Conservation (phyloP, 2,113 vertebrate species). For the Anhinga anhinga region DNA sequence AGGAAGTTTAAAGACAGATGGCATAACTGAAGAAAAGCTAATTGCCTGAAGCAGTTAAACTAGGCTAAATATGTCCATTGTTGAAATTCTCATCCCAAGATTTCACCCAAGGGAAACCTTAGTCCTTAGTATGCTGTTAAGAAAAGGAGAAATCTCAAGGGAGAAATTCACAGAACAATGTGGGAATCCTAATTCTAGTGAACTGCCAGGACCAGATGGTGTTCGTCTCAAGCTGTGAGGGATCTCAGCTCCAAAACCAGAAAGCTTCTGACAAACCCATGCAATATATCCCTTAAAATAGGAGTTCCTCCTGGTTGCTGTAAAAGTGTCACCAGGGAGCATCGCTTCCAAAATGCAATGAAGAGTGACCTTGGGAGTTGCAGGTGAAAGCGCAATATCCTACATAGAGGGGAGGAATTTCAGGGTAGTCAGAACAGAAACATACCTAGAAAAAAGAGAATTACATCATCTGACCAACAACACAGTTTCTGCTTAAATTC, state of each 20-base stretch:
- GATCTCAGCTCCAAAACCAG: conserved; percentile 9
- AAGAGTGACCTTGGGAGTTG: background rate
- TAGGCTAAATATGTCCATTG: background rate
- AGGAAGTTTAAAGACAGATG: background rate
- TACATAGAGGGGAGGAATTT: background rate
- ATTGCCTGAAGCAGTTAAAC: background rate
- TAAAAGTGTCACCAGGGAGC: background rate
- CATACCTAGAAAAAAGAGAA: background rate
- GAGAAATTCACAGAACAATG: background rate
- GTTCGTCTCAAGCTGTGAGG: background rate
- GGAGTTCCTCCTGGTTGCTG: background rate
- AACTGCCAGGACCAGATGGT: conserved; percentile 39
- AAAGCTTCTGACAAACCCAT: conserved; percentile 19
- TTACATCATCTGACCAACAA: background rate
- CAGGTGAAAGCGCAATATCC: background rate
- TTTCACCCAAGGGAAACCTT: background rate
- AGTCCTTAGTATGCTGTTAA: background rate
- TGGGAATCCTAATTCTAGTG: background rate
- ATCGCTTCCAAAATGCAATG: background rate
- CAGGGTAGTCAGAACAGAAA: background rate
- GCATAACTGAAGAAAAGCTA: background rate
- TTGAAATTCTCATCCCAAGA: background rate
- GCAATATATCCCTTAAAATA: conserved; percentile 14
- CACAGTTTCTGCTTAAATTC: background rate
- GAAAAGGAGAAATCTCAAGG: background rate